Conservation (phyloP, 2,113 vertebrate genomes). For the Melanocharis versteri region DNA sequence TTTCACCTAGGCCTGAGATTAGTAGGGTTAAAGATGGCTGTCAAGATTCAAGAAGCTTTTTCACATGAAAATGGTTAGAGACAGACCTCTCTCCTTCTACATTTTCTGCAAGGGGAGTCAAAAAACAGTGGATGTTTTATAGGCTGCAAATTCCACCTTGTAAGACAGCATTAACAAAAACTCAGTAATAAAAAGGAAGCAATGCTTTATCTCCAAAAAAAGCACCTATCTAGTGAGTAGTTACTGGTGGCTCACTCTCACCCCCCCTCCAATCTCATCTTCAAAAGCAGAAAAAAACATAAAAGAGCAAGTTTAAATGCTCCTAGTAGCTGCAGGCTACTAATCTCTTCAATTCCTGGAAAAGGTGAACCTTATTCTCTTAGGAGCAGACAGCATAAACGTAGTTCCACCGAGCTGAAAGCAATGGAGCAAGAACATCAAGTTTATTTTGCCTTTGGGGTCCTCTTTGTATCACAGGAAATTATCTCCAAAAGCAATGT, state of each 20-base stretch:
- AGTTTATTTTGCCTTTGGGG: conserved; percentile 48
- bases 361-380: conserved; percentile 56
- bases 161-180: conserved; percentile 48
- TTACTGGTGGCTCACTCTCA: background rate
- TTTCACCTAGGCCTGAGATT: conserved; percentile 79
- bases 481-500: conserved; percentile 13
- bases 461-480: conserved; percentile 30
- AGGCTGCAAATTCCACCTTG: conserved; percentile 48
- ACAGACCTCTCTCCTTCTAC: conserved; percentile 35
- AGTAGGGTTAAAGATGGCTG: conserved; percentile 73
- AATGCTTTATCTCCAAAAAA: conserved; percentile 29
- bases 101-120: conserved; percentile 46
- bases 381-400: conserved; percentile 40
- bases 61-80: conserved; percentile 55
- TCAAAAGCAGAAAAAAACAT: conserved; percentile 17
- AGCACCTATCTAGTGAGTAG: background rate
- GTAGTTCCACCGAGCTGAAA: conserved; percentile 33
- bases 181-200: conserved; percentile 58
- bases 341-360: conserved; percentile 55
- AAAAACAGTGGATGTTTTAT: conserved; percentile 48
- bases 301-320: conserved; percentile 51
- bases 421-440: conserved; percentile 10
- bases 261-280: background rate
- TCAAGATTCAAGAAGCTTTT: conserved; percentile 59
- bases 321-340: conserved; percentile 58